Conservation (phyloP, 2,888 invertebrate genomes). For the Aspidiotus rigidus region DNA sequence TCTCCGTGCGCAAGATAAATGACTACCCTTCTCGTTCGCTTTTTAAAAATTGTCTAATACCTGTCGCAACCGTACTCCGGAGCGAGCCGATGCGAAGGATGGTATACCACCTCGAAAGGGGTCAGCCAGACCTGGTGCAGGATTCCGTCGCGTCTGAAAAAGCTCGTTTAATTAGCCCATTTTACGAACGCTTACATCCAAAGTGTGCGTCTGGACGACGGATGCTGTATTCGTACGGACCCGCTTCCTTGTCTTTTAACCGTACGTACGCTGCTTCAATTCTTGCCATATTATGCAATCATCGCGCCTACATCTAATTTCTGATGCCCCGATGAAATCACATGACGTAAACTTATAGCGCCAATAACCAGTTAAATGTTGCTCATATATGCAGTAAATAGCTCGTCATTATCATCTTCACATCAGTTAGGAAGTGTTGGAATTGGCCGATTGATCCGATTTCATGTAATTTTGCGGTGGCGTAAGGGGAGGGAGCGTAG, state of each 20-base stretch:
- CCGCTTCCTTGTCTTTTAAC: background rate
- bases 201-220: background rate
- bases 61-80: too few species aligned
- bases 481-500: too few species aligned
- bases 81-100: too few species aligned
- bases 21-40: background rate
- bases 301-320: background rate
- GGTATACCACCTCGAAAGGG: too few species aligned
- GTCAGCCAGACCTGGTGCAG: too few species aligned
- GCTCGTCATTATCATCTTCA: background rate
- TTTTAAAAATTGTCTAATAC: background rate
- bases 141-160: too few species aligned
- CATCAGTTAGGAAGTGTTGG: background rate
- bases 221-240: background rate
- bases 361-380: background rate
- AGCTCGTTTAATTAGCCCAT: too few species aligned
- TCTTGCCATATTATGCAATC: background rate
- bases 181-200: too few species aligned
- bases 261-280: background rate
- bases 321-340: background rate
- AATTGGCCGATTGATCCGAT: background rate
- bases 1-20: slow-evolving; percentile 3
- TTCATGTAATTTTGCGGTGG: background rate
- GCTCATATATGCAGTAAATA: too few species aligned
- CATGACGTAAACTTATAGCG: background rate